Percentiles rank a stretch among this genome's conserved stretches.
Evolutionary conservation across 2,888 invertebrate genomes (phyloP).

Genomic region (Hyalella azteca): DNA sequence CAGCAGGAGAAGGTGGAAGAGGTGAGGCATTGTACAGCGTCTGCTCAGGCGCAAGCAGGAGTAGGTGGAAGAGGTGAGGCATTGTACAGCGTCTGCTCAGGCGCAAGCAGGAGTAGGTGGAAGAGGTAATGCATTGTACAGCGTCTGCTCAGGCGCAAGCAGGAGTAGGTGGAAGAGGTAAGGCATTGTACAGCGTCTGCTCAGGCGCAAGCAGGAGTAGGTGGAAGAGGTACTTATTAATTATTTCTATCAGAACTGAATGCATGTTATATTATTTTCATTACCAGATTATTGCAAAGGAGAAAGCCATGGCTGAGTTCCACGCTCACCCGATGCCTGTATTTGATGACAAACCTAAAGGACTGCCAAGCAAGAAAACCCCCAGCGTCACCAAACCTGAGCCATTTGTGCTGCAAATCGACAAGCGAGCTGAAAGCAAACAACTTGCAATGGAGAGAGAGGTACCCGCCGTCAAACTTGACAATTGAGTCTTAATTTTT

Average conservation of each 20-base stretch:
- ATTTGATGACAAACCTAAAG: slow-evolving; percentile 64
- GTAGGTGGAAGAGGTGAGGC: too few species aligned
- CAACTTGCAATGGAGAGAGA: slow-evolving; percentile 57
- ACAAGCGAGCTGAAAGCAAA: slow-evolving; percentile 59
- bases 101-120: too few species aligned
- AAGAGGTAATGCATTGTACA: too few species aligned
- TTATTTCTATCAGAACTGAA: slow-evolving; percentile 29
- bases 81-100: too few species aligned
- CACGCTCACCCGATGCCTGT: slow-evolving; percentile 74
- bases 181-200: slow-evolving; percentile 64
- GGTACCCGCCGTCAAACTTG: too few species aligned
- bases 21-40: too few species aligned
- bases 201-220: slow-evolving; percentile 69
- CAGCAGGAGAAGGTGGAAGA: slow-evolving; percentile 71
- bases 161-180: too few species aligned
- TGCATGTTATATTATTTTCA: background rate
- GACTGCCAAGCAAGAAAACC: slow-evolving; percentile 62
- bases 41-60: too few species aligned
- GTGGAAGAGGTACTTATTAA: slow-evolving; percentile 65
- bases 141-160: too few species aligned
- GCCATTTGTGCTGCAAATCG: slow-evolving; percentile 62
- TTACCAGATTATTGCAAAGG: slow-evolving; percentile 67
- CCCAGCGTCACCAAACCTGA: slow-evolving; percentile 61
- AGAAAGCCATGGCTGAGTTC: slow-evolving; percentile 71
- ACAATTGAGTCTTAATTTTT: too few species aligned